These are phyloP conservation scores for Apantesis nais DNA, from an alignment of 2,888 invertebrate genomes.

Conservation along the genomic window DNA sequence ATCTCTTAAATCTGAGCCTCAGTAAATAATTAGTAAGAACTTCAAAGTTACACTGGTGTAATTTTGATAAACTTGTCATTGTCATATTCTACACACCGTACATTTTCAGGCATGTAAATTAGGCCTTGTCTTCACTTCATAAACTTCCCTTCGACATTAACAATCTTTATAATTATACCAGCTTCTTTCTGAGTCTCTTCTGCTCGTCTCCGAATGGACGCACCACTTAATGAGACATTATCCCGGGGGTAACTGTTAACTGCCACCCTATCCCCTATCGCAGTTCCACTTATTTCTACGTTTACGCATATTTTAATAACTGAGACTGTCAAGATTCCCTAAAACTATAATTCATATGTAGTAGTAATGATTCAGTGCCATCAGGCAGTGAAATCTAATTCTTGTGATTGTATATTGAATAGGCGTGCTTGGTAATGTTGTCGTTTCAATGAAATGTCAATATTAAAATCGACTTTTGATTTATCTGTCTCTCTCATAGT, in stretches of 20 bases:
- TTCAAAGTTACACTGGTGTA: not conserved
- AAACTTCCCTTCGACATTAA: not conserved
- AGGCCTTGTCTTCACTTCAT: not conserved
- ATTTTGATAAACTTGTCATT: not conserved
- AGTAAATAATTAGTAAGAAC: not conserved
- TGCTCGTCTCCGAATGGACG: no score
- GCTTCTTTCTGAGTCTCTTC: no score
- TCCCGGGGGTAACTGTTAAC: no score
- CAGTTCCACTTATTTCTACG: no score
- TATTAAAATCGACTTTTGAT: constrained; percentile 10
- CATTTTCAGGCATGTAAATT: not conserved
- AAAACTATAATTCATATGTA: not conserved
- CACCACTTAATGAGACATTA: no score
- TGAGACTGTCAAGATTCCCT: not conserved
- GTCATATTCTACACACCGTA: not conserved
- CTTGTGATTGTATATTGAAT: constrained; percentile 15
- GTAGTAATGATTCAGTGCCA: constrained; percentile 23
- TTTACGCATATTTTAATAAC: not conserved
- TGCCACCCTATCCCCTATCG: no score
- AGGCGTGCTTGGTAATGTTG: not conserved
- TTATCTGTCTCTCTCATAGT: not conserved
- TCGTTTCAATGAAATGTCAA: not conserved
- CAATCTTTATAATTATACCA: not conserved
- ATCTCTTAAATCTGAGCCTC: not conserved
- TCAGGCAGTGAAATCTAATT: constrained; percentile 12